Percentiles rank a stretch among this genome's conserved stretches.
These are phyloP conservation scores for Euwallacea fornicatus DNA, from an alignment of 1,140 invertebrate genomes.

Conservation along the genomic window DNA sequence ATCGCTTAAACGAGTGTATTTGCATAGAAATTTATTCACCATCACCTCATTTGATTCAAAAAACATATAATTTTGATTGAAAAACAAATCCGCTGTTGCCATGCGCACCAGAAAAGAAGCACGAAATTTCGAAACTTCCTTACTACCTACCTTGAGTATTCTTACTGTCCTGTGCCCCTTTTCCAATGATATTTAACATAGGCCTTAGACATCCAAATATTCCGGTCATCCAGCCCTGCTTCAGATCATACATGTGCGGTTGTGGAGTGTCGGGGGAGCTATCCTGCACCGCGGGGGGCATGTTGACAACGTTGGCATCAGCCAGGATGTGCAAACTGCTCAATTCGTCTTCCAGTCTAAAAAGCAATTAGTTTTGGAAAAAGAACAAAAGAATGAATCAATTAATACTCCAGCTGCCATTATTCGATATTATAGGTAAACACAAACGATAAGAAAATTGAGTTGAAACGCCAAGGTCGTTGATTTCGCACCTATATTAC, in stretches of 20 bases:
- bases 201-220: constrained; percentile 84
- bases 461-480: not conserved
- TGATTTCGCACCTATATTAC: not conserved
- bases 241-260: constrained; percentile 56
- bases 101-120: too few relatives aligned
- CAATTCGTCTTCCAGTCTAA: constrained; percentile 69
- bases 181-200: constrained; percentile 82
- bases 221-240: constrained; percentile 76
- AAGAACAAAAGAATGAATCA: not conserved
- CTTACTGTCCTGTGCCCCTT: constrained; percentile 72
- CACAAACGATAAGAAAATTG: too few relatives aligned
- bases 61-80: too few relatives aligned
- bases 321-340: constrained; percentile 56
- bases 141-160: constrained; percentile 52
- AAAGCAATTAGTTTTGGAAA: constrained; percentile 52
- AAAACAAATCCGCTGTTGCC: too few relatives aligned
- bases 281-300: constrained; percentile 44
- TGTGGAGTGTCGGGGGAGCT: constrained; percentile 53
- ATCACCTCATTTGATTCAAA: too few relatives aligned
- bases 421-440: not conserved
- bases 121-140: too few relatives aligned
- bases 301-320: constrained; percentile 38
- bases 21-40: too few relatives aligned
- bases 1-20: too few relatives aligned
- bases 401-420: constrained; percentile 3